A percentile compares a stretch with the other conserved stretches of the same genome.
Evolutionary conservation across 2,797 vertebrate genomes (phyloP).

Genomic region (Oreochromis mossambicus): DNA sequence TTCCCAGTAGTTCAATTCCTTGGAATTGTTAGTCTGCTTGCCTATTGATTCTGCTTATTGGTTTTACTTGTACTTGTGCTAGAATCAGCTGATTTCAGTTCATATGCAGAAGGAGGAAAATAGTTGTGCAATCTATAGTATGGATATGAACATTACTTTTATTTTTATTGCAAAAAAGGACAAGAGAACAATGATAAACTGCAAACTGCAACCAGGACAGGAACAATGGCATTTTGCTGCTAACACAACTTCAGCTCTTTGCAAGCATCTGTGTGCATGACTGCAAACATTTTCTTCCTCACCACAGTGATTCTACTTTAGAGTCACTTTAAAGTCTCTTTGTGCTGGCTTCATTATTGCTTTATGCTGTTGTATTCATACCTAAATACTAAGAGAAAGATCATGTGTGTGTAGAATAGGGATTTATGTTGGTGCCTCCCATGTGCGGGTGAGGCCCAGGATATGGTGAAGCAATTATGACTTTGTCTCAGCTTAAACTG

Average conservation of each 20-base stretch:
- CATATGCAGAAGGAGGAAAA: not conserved
- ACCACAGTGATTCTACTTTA: not conserved
- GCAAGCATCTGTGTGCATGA: not conserved
- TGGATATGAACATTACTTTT: not conserved
- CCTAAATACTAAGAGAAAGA: not conserved
- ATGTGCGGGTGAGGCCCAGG: not conserved
- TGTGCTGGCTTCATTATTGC: not conserved
- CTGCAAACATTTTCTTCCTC: not conserved
- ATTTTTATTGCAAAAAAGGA: not conserved
- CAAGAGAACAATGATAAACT: not conserved
- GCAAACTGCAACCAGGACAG: not conserved
- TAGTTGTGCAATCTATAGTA: not conserved
- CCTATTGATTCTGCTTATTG: not conserved
- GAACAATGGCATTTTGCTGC: not conserved
- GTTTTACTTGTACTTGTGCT: not conserved
- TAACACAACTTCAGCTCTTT: not conserved
- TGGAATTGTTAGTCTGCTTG: not conserved
- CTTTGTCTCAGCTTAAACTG: not conserved
- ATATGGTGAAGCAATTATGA: not conserved
- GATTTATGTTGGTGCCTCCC: not conserved
- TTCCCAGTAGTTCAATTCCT: not conserved
- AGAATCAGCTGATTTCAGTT: not conserved
- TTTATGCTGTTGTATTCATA: not conserved
- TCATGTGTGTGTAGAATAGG: not conserved
- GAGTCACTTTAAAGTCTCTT: not conserved